Conservation (phyloP, 2,888 invertebrate species). For the Rhagonycha lutea region DNA sequence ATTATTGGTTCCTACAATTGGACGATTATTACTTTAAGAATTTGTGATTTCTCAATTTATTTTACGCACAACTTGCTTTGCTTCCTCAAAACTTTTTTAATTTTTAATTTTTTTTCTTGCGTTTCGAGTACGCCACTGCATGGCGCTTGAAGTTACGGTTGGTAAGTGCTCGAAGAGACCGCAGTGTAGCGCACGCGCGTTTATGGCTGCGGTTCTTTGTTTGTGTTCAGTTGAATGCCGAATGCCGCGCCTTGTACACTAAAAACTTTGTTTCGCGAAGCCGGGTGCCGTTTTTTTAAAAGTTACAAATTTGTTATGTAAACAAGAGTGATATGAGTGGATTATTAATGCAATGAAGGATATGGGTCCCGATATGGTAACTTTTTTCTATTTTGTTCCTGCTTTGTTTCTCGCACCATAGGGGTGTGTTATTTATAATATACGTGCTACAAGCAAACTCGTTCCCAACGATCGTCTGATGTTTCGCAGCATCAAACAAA, state of each 20-base stretch:
- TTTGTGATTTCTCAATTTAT: neutral
- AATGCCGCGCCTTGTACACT: conserved; percentile 46
- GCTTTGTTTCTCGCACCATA: neutral
- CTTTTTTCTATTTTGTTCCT: conserved; percentile 18
- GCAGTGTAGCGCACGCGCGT: conserved; percentile 49
- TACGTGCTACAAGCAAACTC: neutral
- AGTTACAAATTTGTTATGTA: conserved; percentile 33
- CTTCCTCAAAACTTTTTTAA: neutral
- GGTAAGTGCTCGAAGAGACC: conserved; percentile 31
- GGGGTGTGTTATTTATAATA: conserved; percentile 17
- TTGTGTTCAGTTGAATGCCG: conserved; percentile 49
- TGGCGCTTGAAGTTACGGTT: conserved; percentile 15
- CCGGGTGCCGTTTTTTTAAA: conserved; percentile 49
- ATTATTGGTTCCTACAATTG: neutral
- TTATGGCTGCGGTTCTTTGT: conserved; percentile 37
- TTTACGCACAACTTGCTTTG: neutral
- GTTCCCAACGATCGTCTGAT: neutral
- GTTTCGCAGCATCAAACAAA: neutral
- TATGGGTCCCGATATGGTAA: conserved; percentile 83
- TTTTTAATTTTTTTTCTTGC: neutral
- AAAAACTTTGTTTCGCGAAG: conserved; percentile 52
- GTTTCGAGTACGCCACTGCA: neutral
- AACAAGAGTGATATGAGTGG: conserved; percentile 34
- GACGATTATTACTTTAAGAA: neutral
- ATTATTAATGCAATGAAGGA: conserved; percentile 68